Evolutionary conservation across 2,888 invertebrate genomes (phyloP).

Genomic region (Lissonota sp.): DNA sequence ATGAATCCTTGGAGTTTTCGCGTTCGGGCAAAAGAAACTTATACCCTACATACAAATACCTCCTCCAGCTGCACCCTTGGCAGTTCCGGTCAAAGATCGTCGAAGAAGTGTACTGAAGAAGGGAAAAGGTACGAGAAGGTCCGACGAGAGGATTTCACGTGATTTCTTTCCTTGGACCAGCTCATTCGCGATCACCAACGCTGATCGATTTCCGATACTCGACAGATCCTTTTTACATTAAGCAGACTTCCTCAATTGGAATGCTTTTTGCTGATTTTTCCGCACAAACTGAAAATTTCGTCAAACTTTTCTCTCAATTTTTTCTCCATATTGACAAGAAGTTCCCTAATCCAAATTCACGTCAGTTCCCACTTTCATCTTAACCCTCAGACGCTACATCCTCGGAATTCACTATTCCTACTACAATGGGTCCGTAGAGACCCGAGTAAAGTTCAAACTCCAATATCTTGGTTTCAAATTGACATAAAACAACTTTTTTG

Average conservation of each 20-base stretch:
- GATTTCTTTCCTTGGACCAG: slow-evolving; percentile 42
- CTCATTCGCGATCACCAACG: slow-evolving; percentile 74
- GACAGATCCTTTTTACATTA: background rate
- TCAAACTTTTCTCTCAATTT: background rate
- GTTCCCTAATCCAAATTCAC: no score
- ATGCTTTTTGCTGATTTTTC: no score
- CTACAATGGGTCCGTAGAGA: no score
- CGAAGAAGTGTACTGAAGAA: slow-evolving; percentile 21
- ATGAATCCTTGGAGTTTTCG: slow-evolving; percentile 4
- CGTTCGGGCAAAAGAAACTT: slow-evolving; percentile 20
- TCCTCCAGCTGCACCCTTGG: slow-evolving; percentile 39
- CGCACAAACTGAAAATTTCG: no score
- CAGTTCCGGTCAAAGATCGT: background rate
- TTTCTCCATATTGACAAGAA: background rate
- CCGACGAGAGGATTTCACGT: background rate
- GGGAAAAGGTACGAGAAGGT: slow-evolving; percentile 27
- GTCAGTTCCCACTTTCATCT: no score
- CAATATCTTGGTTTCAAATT: no score
- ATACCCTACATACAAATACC: slow-evolving; percentile 14
- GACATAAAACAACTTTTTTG: no score
- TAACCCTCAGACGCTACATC: no score
- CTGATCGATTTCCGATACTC: slow-evolving; percentile 76
- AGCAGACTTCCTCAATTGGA: no score
- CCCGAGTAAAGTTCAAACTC: no score
- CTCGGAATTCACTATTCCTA: no score